Conservation (phyloP, 2,888 invertebrate genomes). For the Protonemura montana region DNA sequence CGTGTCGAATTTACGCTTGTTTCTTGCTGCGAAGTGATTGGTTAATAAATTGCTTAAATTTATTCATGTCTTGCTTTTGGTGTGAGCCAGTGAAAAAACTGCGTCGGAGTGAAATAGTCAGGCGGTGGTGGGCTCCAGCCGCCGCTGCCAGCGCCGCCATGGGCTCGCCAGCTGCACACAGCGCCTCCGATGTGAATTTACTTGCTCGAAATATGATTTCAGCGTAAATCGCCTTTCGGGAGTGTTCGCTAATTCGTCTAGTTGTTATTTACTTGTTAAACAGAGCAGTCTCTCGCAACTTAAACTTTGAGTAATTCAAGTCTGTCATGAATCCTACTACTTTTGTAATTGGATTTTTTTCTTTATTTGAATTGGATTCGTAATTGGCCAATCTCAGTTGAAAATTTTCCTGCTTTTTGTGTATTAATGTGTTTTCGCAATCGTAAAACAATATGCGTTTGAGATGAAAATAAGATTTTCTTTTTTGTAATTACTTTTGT, state of each 20-base stretch:
- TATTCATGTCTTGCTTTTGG: neutral
- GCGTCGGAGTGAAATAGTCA: neutral
- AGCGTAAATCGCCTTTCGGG: conserved; percentile 25
- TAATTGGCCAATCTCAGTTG: neutral
- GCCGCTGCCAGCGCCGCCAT: neutral
- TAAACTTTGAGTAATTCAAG: neutral
- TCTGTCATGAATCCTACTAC: neutral
- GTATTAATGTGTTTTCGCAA: neutral
- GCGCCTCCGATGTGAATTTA: neutral
- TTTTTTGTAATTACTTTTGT: neutral
- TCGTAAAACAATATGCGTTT: neutral
- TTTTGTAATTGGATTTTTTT: neutral
- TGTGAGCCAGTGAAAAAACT: neutral
- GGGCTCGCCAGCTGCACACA: neutral
- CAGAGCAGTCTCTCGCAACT: neutral
- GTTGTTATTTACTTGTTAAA: conserved; percentile 34
- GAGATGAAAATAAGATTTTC: neutral
- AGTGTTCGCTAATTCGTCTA: conserved; percentile 22
- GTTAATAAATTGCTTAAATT: neutral
- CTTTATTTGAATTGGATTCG: neutral
- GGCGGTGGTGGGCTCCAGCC: neutral
- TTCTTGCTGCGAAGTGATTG: neutral
- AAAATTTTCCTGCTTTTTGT: neutral
- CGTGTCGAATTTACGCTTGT: neutral
- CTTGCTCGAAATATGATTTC: conserved; percentile 33